Percentiles rank a stretch among this genome's conserved stretches.
Conservation (phyloP, 2,888 invertebrate genomes). For the Sesamia inferens region DNA sequence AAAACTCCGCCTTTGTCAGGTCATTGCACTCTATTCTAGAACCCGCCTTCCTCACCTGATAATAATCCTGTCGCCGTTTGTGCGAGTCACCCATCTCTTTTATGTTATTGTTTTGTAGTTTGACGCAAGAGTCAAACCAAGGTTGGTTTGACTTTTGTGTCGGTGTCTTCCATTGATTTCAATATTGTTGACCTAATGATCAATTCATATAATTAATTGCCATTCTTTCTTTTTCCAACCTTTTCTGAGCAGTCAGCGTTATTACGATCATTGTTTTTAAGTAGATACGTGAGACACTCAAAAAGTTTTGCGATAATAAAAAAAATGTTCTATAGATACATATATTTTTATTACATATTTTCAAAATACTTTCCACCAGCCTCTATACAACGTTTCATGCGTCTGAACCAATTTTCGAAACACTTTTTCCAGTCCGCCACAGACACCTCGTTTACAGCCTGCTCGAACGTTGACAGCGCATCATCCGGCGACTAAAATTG, state of each 20-base stretch:
- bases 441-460: no score
- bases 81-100: conserved; percentile 5
- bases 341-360: no score
- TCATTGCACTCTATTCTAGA: conserved; percentile 42
- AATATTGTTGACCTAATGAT: conserved; percentile 26
- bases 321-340: no score
- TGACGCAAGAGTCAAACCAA: conserved; percentile 22
- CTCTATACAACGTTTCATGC: no score
- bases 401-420: no score
- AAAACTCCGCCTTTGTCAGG: conserved; percentile 13
- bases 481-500: no score
- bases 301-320: no score
- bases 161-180: conserved; percentile 16
- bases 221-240: neutral
- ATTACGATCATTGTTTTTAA: neutral
- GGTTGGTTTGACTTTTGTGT: neutral
- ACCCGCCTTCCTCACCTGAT: conserved; percentile 23
- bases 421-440: no score
- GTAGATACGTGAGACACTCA: neutral
- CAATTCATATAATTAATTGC: conserved; percentile 14
- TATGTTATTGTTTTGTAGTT: conserved; percentile 1
- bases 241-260: neutral
- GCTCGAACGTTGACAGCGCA: no score
- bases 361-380: no score
- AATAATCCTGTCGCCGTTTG: conserved; percentile 8